These are phyloP conservation scores for Dryoscopus gambensis DNA, from an alignment of 2,113 vertebrate species.

Conservation along the genomic window DNA sequence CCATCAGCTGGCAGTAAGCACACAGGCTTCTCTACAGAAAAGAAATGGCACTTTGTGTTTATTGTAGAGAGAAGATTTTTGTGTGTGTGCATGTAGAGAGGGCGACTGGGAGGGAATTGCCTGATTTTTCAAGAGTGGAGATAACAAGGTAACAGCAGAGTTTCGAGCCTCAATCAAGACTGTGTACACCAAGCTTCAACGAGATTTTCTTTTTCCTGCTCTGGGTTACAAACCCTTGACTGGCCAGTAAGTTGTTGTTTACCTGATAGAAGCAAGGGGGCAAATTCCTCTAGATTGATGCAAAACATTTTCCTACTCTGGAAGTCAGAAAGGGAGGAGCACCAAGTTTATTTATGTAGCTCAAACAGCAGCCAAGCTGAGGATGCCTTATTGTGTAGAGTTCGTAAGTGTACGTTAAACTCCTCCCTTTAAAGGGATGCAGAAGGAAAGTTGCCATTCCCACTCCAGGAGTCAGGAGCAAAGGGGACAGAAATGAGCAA, in stretches of 20 bases:
- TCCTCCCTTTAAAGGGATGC: background rate
- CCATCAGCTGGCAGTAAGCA: background rate
- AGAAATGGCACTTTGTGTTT: background rate
- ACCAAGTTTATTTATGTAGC: constrained; percentile 44
- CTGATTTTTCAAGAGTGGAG: background rate
- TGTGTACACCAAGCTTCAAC: background rate
- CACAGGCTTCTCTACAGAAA: background rate
- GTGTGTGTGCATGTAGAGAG: background rate
- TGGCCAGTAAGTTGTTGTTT: constrained; percentile 35
- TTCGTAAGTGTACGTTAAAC: background rate
- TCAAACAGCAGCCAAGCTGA: constrained; percentile 21
- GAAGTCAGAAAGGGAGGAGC: constrained; percentile 31
- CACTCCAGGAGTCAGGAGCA: background rate
- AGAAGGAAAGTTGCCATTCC: background rate
- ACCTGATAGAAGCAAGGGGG: constrained; percentile 51
- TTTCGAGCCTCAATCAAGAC: background rate
- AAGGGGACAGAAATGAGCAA: background rate
- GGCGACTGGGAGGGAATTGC: background rate
- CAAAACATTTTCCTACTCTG: constrained; percentile 15
- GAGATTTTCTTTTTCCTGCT: background rate
- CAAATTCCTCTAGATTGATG: constrained; percentile 60
- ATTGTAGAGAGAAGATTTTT: background rate
- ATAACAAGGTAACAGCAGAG: background rate
- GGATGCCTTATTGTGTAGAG: background rate
- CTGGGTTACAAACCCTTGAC: background rate